Evolutionary conservation across 2,797 vertebrate species (phyloP), one percentile per base, ranked within the genome.

Genomic region (Acridotheres tristis): DNA sequence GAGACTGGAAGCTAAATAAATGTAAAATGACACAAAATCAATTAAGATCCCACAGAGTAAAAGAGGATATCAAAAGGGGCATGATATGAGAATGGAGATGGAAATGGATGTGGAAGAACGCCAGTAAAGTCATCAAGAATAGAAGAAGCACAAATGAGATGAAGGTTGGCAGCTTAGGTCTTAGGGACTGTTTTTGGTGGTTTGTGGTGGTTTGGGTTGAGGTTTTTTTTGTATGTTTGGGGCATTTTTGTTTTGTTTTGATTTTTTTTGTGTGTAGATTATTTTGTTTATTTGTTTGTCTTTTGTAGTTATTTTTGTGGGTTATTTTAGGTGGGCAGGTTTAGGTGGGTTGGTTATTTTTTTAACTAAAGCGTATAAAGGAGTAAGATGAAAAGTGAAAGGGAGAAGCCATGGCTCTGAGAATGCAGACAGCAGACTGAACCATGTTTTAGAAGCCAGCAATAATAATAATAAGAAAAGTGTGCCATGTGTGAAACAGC

Each of bases 51-150:
- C 50, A 72, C 9, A 83, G 58, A 75, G 47, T 62, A 66, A 89
- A 91, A 78, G 54, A 47, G 16, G 17, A 59, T 78, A 65, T 84
- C 19, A 16, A 51, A 80, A 89, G 51, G 29, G 29, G 43, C 10
- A 55, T 83, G 68, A 80, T 30, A 68, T 89, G 65, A 90, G 54
- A 93, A 78, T 75, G 54, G 34, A 93, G 27, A 43, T 95, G 25
- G 85, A 88, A 94, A 79, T 29, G 21, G 25, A 89, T 84, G 38
- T 85, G 20, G 42, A 94, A 90, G 63, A 82, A 92, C 94, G 16
- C 16, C 21, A 21, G 23, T 66, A 72, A 89, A 91, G 76, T 36
- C 29, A 40, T 7, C 26, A 54, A 83, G 75, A 89, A 68, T 3
- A 89, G 53, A 75, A 85, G 87, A 93, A 94, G 36, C 58, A 69